These are phyloP conservation scores for Melanerpes formicivorus DNA, from an alignment of 2,113 vertebrate genomes.

Conservation along the genomic window DNA sequence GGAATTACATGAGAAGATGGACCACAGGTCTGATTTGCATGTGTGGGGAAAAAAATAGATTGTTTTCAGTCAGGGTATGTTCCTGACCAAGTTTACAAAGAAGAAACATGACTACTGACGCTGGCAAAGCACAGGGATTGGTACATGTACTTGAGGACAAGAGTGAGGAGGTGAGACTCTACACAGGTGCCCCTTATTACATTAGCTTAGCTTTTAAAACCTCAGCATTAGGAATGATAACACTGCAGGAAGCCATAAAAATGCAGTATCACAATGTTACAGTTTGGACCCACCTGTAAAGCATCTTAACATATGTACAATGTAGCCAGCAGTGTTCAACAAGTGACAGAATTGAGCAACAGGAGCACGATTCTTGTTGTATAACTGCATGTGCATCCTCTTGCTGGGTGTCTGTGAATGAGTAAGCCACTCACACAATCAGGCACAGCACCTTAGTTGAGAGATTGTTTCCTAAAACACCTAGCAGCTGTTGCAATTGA, in stretches of 20 bases:
- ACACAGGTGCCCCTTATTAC: background rate
- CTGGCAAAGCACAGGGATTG: background rate
- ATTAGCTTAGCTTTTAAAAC: background rate
- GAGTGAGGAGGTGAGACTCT: background rate
- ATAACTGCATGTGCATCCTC: accelerated
- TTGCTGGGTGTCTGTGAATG: background rate
- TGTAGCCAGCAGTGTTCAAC: background rate
- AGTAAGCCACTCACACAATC: background rate
- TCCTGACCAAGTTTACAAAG: background rate
- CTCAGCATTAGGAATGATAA: accelerated
- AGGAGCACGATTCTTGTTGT: accelerated
- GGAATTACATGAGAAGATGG: accelerated
- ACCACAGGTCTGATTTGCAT: background rate
- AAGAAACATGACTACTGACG: background rate
- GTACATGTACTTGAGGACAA: background rate
- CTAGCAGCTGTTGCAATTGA: background rate
- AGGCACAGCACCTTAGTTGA: background rate
- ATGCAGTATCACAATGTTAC: background rate
- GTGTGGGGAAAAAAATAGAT: background rate
- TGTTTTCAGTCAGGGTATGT: background rate
- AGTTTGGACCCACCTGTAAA: background rate
- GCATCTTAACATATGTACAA: background rate
- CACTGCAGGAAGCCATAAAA: background rate
- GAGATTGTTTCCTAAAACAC: background rate
- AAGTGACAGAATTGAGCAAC: background rate